Base-by-base conservation (phyloP, 1,140 invertebrate genomes). In the Brachionus asplanchnoidis region DNA sequence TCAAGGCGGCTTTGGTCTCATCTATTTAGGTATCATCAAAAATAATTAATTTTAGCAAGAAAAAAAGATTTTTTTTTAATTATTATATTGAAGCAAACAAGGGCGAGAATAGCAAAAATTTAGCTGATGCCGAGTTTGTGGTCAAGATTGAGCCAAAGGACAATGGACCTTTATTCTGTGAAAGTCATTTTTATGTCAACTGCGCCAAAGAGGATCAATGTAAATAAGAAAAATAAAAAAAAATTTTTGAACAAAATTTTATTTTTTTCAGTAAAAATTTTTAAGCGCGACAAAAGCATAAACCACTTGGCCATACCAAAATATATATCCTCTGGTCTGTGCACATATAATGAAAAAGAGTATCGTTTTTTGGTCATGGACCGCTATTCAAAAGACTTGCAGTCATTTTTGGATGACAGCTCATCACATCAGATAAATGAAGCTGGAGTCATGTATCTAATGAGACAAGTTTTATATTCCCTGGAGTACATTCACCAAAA, bases 111-210 rank as follows among this genome's bases (percentile, higher is more conserved):
- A 11, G 17, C 20, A 82, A 82, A 46, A 82, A 68, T 68, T 20
- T 28, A 12, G 73, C 42, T 26, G 53, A 60, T 12, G 14, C 82
- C 46, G n/a, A 68, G n/a, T 73, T 46, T 73, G 82, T 84, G n/a
- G 68, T 84, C 8, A 84, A 84, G 56, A 73, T 84, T 17, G 84
- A 84, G 40, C 84, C 84, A 6, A 73, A 78, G 53, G 65, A 68
- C 23, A 84, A 84, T 65, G 84, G 84, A 12, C 84, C 84, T 17
- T 44, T 84, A 12, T 84, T 84, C 40, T 84, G 84, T 65, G 84
- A 84, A 44, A 84, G 28, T 14, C 84, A 84, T 84, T 84, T 84
- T 66, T 84, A 84, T 46, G 65, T 84, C 12, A 82, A 82, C 28
- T 82, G 79, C 65, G 79, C 79, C 42, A 77, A 77, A 56, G 60